Conservation (phyloP, 2,113 vertebrate genomes). For the Gymnarchus niloticus region DNA sequence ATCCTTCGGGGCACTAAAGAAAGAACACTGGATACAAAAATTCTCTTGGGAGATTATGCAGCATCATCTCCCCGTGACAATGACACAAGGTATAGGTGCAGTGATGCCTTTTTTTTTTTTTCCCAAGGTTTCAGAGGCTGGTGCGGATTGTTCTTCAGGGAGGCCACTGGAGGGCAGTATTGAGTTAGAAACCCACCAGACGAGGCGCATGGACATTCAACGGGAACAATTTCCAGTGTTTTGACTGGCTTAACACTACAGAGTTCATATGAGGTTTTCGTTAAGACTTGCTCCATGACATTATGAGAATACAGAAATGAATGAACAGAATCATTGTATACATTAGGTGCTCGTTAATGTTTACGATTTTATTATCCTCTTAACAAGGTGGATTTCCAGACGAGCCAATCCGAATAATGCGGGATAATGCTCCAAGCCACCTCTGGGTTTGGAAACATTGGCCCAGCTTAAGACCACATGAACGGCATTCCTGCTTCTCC, state of each 20-base stretch:
- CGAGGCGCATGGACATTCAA: not conserved
- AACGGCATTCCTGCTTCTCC: not conserved
- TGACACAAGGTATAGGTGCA: not conserved
- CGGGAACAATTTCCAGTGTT: not conserved
- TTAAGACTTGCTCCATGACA: not conserved
- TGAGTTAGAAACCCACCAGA: not conserved
- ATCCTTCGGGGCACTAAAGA: not conserved
- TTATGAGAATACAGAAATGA: not conserved
- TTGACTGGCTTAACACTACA: not conserved
- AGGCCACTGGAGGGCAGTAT: constrained; percentile 10
- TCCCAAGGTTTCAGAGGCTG: not conserved
- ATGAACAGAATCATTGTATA: not conserved
- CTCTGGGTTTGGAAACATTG: not conserved
- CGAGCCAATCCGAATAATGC: not conserved
- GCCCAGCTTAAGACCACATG: not conserved
- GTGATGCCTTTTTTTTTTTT: not conserved
- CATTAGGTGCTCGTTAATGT: not conserved
- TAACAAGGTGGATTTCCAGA: not conserved
- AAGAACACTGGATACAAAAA: not conserved
- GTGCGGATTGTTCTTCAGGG: not conserved
- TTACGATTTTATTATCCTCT: not conserved
- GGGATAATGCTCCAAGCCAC: not conserved
- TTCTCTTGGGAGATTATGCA: not conserved
- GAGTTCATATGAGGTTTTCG: not conserved
- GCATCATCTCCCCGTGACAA: not conserved